phyloP scores from a whole-genome alignment of 2,888 invertebrate species.

The Eutolmus rufibarbis region DNA sequence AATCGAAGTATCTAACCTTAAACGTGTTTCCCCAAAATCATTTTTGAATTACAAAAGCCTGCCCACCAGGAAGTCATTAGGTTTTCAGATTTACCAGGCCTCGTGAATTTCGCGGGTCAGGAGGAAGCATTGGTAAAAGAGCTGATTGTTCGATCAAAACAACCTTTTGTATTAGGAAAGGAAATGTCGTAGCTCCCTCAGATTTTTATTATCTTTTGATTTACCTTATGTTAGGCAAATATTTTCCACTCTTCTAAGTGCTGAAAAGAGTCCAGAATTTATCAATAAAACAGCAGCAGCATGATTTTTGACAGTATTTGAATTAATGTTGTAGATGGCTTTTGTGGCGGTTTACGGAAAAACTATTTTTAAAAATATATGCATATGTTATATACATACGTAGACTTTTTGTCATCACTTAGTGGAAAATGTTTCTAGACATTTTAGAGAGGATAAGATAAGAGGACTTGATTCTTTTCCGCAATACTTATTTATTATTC shows the following conservation, averaged over 20 bases:
- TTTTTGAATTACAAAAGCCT: conserved; percentile 8
- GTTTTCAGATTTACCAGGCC: background rate
- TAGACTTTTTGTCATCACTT: no score
- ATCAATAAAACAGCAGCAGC: background rate
- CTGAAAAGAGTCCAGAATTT: background rate
- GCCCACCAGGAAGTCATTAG: conserved; percentile 18
- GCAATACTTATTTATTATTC: no score
- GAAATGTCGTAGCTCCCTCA: background rate
- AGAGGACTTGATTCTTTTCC: no score
- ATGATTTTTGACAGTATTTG: no score
- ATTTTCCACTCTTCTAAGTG: background rate
- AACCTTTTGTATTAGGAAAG: background rate
- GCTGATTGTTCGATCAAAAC: background rate
- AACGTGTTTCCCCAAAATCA: background rate
- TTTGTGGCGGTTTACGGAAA: no score
- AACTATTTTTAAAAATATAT: no score
- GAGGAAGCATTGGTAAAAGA: background rate
- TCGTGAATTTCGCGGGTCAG: background rate
- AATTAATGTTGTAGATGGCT: no score
- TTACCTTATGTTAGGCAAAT: background rate
- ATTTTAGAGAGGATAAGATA: no score
- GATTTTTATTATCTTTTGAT: background rate
- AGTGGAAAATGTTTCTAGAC: no score
- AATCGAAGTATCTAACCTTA: background rate
- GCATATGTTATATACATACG: no score